Base-by-base conservation (phyloP, 2,113 vertebrate species). In the Variabilichromis moorii region DNA sequence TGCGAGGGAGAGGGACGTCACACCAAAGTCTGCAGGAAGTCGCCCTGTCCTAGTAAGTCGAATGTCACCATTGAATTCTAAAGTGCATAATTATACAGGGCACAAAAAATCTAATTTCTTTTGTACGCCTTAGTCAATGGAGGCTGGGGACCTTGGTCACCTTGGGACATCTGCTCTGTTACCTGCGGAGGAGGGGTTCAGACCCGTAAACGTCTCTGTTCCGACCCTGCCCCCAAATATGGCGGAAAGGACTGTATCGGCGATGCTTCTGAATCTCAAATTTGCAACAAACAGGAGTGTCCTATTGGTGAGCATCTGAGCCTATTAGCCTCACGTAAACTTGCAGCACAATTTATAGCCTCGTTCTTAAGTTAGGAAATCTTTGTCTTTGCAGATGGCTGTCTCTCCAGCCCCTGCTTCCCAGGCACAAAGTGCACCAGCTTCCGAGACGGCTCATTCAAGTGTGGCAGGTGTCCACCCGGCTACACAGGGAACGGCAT, bases 81-180 rank as follows among this genome's bases (percentile, higher is more conserved):
- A 37, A 7, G 53, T 3, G 37, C 9, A 21, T 5, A 24, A 7
- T 1, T 24, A 17, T 63, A 83, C 13, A 76, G 14, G 8, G 5
- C 5, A 50, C n/a, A 14, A 35, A 17, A 86, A 51, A 81, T 0
- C 76, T 1, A 50, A 63, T 81, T 89, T 86, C 80, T 76, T 42
- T 66, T 81, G 50, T 26, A 71, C n/a, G 35, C 68, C 95, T 80
- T 47, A 99, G 99, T 99, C 91, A 96, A 98, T 91, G 99, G 99
- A 86, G 97, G 97, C 66, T 99, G 98, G 98, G 98, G 99, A 61
- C 98, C 98, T 19, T 99, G 98, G 98, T 99, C 99, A 83, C 97
- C 93, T 1, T 99, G 99, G 99, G 97, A 98, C 91, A 95, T 96
- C 89, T 99, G 99, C 89, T 97, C 97, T 17, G 96, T 98, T 87